Evolutionary conservation across 1,140 invertebrate species (phyloP).

Genomic region (Aphis craccivora): DNA sequence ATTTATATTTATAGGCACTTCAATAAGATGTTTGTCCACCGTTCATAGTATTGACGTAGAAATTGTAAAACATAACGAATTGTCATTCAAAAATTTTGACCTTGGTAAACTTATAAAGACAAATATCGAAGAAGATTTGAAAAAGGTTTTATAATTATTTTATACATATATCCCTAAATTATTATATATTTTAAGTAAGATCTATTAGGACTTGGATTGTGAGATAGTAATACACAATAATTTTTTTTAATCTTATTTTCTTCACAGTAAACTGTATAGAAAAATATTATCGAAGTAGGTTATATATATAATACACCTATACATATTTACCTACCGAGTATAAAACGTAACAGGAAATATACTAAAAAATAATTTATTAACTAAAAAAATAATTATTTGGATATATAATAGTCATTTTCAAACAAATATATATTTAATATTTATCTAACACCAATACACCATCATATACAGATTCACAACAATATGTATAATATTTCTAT

Average conservation of each 20-base stretch:
- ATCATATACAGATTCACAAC: no score
- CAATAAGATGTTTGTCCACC: slow-evolving; percentile 23
- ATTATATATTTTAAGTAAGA: not conserved
- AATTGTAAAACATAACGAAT: not conserved
- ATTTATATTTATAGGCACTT: slow-evolving; percentile 23
- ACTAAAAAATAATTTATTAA: no score
- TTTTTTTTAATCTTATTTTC: not conserved
- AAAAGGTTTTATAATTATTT: not conserved
- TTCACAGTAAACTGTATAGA: not conserved
- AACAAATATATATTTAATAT: not conserved
- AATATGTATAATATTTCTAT: not conserved
- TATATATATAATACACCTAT: no score
- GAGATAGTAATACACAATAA: not conserved
- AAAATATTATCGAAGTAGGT: not conserved
- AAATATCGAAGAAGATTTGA: not conserved
- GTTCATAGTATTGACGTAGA: not conserved
- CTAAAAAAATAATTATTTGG: no score
- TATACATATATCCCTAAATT: not conserved
- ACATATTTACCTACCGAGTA: not conserved
- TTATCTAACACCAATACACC: not conserved
- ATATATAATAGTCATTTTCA: not conserved
- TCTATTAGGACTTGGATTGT: not conserved
- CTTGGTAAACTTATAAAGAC: not conserved
- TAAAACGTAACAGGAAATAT: not conserved
- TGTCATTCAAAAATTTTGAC: no score